Base-by-base conservation (phyloP, 2,888 invertebrate genomes). In the Andrena dorsata region DNA sequence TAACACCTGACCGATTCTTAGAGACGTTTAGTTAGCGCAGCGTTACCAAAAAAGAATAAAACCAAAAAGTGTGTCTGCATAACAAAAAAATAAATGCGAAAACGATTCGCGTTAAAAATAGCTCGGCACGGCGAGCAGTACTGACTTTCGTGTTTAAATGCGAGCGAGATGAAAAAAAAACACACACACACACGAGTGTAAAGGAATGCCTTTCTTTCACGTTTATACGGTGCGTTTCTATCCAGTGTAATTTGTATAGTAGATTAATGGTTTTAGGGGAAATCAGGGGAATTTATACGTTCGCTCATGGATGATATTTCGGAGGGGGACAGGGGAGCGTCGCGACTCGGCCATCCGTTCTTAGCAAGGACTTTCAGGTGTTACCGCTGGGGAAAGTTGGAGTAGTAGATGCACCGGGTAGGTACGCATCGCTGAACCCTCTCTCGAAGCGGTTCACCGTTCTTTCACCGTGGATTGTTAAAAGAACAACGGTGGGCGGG, bases 1-100 rank as follows among this genome's bases (percentile, higher is more conserved):
- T 83, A 84, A 83, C 83, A 83, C 83, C 83, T 83, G 83, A 83
- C 23, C 72, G 70, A 68, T 80, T 82, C 71, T 80, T 76, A 82
- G 71, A 35, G 49, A 76, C 63, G 66, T 13, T 60, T 81, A 56
- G 63, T 56, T 58, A 69, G 64, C 49, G n/a, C 13, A 26, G 32
- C 58, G 49, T 72, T 77, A 35, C 61, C 26, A 41, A 66, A 41
- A 32, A 23, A 20, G 28, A 20, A 13, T 13, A n/a, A 30, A n/a
- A 65, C 30, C 3, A 60, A 49, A 16, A n/a, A 61, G 13, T 20
- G 16, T 7, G 41, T 32, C 28, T 56, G 7, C 32, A 23, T 32
- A 51, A 63, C 26, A 23, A 60, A 6, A n/a, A 35, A 26, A 56
- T 35, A 30, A 13, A 51, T 3, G 0, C 16, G 23, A n/a, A 28